phyloP scores from a whole-genome alignment of 1,140 invertebrate genomes.

The Pseudomyrmex sp. region DNA sequence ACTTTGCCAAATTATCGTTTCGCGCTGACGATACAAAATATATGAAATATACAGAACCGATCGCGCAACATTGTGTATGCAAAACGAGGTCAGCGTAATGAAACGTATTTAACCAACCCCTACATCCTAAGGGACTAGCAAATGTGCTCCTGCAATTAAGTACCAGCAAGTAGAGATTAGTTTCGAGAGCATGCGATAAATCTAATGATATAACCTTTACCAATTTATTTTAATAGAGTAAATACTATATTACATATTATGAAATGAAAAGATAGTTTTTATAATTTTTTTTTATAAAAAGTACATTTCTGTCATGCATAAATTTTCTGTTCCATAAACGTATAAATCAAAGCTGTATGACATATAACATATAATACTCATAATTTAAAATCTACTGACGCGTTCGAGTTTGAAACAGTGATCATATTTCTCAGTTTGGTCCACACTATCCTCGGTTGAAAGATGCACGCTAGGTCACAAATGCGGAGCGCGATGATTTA shows the following conservation, averaged over 20 bases:
- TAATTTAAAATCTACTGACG: slow-evolving; percentile 53
- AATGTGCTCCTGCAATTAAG: slow-evolving; percentile 56
- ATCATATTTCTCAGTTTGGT: slow-evolving; percentile 45
- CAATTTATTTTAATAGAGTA: slow-evolving; percentile 27
- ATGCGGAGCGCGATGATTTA: slow-evolving; percentile 22
- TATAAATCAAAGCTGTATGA: slow-evolving; percentile 25
- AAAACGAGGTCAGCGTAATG: slow-evolving; percentile 10
- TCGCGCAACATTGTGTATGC: not conserved
- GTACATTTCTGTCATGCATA: not conserved
- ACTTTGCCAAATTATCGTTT: slow-evolving; percentile 20
- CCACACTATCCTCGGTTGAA: not conserved
- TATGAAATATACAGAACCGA: slow-evolving; percentile 1
- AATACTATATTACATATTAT: not conserved
- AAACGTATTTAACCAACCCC: slow-evolving; percentile 53
- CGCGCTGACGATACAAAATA: not conserved
- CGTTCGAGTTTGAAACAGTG: slow-evolving; percentile 43
- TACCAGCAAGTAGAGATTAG: slow-evolving; percentile 29
- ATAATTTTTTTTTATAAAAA: too few species aligned
- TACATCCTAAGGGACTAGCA: not conserved
- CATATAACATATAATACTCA: slow-evolving; percentile 11
- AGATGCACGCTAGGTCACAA: not conserved
- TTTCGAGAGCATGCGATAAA: slow-evolving; percentile 43
- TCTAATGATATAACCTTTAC: not conserved
- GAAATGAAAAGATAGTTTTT: too few species aligned
- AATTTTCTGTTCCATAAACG: slow-evolving; percentile 6